Conservation (phyloP, 2,797 vertebrate genomes). For the Sparus aurata region DNA sequence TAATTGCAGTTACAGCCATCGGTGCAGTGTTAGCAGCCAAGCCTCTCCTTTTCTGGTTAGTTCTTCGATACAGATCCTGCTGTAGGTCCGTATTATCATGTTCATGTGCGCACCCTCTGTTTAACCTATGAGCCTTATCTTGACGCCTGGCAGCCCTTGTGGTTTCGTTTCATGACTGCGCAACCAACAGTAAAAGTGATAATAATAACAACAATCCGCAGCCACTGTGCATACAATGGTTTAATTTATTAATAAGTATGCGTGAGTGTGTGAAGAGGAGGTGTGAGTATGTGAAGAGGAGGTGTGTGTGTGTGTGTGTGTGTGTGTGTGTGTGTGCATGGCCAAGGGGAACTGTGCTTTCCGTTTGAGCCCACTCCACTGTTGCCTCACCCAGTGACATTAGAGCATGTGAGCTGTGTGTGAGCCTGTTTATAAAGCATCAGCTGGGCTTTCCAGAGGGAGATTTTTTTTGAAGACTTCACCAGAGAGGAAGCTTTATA, state of each 20-base stretch:
- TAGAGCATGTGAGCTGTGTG: conserved; percentile 65
- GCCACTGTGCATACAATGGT: too few species aligned
- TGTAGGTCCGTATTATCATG: too few species aligned
- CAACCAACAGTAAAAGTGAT: neutral
- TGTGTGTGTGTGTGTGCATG: neutral
- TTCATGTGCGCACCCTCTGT: neutral
- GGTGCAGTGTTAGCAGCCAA: too few species aligned
- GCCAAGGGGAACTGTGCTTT: conserved; percentile 38
- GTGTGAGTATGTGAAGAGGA: neutral
- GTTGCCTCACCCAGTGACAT: conserved; percentile 69
- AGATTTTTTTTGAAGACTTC: conserved; percentile 2
- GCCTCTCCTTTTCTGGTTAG: neutral
- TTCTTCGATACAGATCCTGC: neutral
- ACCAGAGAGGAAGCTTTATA: neutral
- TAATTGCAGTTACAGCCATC: neutral
- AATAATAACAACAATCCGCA: neutral
- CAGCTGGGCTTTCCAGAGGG: neutral
- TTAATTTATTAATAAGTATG: neutral
- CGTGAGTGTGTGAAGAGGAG: neutral
- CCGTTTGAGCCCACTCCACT: neutral
- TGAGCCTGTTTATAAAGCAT: neutral
- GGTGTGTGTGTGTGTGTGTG: neutral
- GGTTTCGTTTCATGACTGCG: neutral
- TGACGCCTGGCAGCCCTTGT: neutral
- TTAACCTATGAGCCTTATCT: neutral